Conservation (phyloP, 2,888 invertebrate genomes). For the Zeuzera pyrina region DNA sequence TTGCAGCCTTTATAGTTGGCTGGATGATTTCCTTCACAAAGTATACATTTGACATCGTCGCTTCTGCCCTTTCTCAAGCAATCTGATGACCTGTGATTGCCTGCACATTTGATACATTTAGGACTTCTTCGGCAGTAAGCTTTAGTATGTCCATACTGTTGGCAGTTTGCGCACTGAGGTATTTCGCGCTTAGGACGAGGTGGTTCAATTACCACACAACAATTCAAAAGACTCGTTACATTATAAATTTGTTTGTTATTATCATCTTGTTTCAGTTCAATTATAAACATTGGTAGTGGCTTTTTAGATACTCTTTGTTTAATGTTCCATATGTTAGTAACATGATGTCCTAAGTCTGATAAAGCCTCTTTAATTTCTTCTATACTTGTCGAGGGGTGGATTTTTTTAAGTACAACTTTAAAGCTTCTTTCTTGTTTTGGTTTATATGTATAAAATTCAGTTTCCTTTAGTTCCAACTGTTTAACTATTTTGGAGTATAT, state of each 20-base stretch:
- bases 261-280: constrained; percentile 1
- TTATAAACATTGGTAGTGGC: constrained; percentile 4
- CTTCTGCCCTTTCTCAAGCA: constrained; percentile 14
- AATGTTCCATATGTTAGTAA: constrained; percentile 8
- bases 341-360: constrained; percentile 4
- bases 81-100: constrained; percentile 7
- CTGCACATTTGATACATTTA: constrained; percentile 19
- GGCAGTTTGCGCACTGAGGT: constrained; percentile 19
- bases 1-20: too few relatives aligned
- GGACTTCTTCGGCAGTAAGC: constrained; percentile 14
- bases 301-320: constrained; percentile 8
- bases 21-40: constrained; percentile 20
- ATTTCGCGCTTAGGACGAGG: constrained; percentile 15
- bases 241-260: neutral
- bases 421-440: constrained; percentile 11
- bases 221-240: neutral
- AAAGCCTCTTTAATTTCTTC: constrained; percentile 10
- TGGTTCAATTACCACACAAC: constrained; percentile 11
- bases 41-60: constrained; percentile 15
- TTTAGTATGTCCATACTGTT: constrained; percentile 19
- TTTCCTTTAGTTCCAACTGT: constrained; percentile 7
- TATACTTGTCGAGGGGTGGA: constrained; percentile 11
- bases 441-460: constrained; percentile 12
- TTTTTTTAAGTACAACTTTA: constrained; percentile 9
- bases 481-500: constrained; percentile 6